Evolutionary conservation across 2,888 invertebrate genomes (phyloP), one percentile per base, ranked within the genome.

Genomic region (Mactromeris polynyma): DNA sequence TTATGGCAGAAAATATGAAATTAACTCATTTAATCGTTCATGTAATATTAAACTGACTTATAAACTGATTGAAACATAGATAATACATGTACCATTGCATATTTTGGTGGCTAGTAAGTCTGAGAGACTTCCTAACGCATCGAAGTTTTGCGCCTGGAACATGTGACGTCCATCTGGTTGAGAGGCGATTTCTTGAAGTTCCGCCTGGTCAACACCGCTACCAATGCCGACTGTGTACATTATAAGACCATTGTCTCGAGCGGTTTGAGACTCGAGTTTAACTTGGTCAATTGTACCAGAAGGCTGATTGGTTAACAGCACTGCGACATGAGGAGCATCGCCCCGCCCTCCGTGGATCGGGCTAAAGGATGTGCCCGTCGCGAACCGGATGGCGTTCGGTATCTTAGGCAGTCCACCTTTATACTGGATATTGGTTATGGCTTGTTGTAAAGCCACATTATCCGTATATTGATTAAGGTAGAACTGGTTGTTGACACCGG

Each of bases 301-400:
- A 54, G 93, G 93, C 40, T 93, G 93, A 83, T 94, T 93, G 42
- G 94, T 94, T 7, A 95, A 90, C 58, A 94, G 85, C 17, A 95
- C 92, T 36, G 92, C 93, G 51, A 94, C 90, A 82, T 94, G 93
- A 38, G 95, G 93, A 26, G 92, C 92, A 73, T 91, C 89, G 38
- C 86, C 90, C 26, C 95, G 92, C 38, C 93, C 95, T 14, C 95
- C 95, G 64, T 93, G 93, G 38, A 93, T 81, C 33, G 95, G 94
- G 42, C 93, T 94, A 88, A 94, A 95, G 51, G 94, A 94, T 33
- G 94, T 93, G 79, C 93, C 91, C 42, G 92, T 94, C 31, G 94
- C 94, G 88, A 92, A 94, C 33, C 92, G 91, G 64, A 95, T 92
- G n/a, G 94, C 95, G 64, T 93, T 93, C 78, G 93, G 92, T 36